Percentiles rank a stretch among this genome's conserved stretches.
phyloP scores from a whole-genome alignment of 2,113 vertebrate species.

The Salvelinus fontinalis region DNA sequence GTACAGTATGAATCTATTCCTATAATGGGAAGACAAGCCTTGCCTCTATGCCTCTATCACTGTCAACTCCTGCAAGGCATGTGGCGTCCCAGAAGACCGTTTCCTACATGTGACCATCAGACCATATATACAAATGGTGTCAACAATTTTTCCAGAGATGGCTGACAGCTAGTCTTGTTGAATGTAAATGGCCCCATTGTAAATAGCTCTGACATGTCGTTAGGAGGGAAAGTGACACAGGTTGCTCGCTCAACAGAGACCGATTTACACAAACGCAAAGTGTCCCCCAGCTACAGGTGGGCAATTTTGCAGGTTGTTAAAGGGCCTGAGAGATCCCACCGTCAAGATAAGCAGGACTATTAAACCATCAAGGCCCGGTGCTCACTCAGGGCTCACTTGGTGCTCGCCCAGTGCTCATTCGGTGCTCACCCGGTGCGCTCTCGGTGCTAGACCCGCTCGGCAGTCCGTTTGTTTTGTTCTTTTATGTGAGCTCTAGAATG shows the following conservation, averaged over 20 bases:
- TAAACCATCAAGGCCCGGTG: slow-evolving; percentile 43
- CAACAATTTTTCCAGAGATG: slow-evolving; percentile 42
- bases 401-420: not conserved
- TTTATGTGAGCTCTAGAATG: slow-evolving; percentile 60
- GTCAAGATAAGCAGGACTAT: slow-evolving; percentile 65
- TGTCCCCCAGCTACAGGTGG: slow-evolving; percentile 71
- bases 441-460: not conserved
- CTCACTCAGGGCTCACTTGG: not conserved
- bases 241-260: slow-evolving; percentile 61
- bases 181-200: slow-evolving; percentile 30
- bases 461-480: slow-evolving; percentile 46
- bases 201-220: slow-evolving; percentile 65
- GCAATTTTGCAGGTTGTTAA: slow-evolving; percentile 68
- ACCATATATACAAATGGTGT: slow-evolving; percentile 43
- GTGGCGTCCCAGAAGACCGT: slow-evolving; percentile 36
- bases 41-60: slow-evolving; percentile 33
- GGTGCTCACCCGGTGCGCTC: too few relatives aligned
- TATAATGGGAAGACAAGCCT: slow-evolving; percentile 10
- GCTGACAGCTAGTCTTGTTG: slow-evolving; percentile 14
- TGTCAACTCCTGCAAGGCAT: slow-evolving; percentile 12
- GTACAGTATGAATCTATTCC: not conserved
- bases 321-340: slow-evolving; percentile 60
- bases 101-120: slow-evolving; percentile 28
- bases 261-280: slow-evolving; percentile 38
- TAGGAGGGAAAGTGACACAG: slow-evolving; percentile 57